Evolutionary conservation across 1,140 invertebrate genomes (phyloP), one percentile per base, ranked within the genome.

Genomic region (Pentalonia nigronervosa): DNA sequence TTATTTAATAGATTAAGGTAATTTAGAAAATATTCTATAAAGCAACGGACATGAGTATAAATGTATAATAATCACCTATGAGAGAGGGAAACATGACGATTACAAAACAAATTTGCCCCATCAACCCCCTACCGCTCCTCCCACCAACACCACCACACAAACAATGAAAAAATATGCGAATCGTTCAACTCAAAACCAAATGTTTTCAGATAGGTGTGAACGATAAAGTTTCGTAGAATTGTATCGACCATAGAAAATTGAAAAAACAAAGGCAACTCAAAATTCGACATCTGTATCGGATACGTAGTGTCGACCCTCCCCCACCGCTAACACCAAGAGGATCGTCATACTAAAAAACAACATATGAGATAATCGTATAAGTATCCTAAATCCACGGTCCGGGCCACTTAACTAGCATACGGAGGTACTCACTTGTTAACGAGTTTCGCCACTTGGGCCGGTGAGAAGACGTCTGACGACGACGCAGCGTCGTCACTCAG

Each of bases 351-450:
- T 11, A 76, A 76, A 76, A 30, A 30, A 76, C 60, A n/a, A 2
- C 60, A 67, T n/a, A 76, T 30, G 30, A 11, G 0, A n/a, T n/a
- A n/a, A 76, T n/a, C 6, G n/a, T n/a, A n/a, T n/a, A n/a, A n/a
- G 30, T 76, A n/a, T n/a, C n/a, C 14, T 17, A 7, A 53, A 53
- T 21, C 20, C 17, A 2, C 17, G 50, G 50, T 20, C 14, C 17
- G 50, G 48, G 14, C 14, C 50, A 21, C 0, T 53, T 21, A 60
- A 67, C 9, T 67, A 30, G 30, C 25, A 30, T 76, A 76, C 60
- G n/a, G 60, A 53, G 50, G 50, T n/a, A 76, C 60, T 76, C n/a
- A 76, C 60, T 76, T 76, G 60, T n/a, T 76, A n/a, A n/a, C 60
- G 17, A 76, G 60, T 30, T 76, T n/a, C 17, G n/a, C n/a, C n/a